These are phyloP conservation scores for Heloderma charlesbogerti DNA, from an alignment of 2,113 vertebrate genomes.

Conservation along the genomic window DNA sequence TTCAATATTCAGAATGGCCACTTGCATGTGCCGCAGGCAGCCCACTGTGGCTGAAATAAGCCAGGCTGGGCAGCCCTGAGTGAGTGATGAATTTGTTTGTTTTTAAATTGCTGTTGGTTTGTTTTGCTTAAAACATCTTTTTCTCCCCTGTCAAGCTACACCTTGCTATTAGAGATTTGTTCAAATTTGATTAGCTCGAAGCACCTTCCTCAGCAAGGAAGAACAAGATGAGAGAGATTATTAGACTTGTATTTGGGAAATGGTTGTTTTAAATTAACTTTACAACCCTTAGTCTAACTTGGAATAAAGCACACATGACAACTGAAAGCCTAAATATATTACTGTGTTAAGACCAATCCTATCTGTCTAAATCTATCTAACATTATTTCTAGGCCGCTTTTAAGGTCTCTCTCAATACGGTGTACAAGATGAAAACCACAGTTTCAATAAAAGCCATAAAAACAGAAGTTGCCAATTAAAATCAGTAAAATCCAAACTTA, in stretches of 20 bases:
- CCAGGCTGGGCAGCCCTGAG: background rate
- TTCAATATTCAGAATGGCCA: no score
- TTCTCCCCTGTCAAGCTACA: background rate
- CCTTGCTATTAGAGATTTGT: background rate
- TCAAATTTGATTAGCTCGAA: background rate
- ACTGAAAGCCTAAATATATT: background rate
- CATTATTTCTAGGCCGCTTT: no score
- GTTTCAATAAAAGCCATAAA: no score
- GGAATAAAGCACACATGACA: background rate
- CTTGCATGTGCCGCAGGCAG: no score
- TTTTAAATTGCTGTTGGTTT: background rate
- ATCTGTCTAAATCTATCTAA: no score
- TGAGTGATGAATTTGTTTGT: background rate
- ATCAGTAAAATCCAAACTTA: no score
- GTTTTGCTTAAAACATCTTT: background rate
- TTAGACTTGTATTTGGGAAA: background rate
- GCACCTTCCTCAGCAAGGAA: background rate
- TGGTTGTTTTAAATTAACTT: background rate
- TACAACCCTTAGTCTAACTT: background rate
- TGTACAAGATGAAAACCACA: no score
- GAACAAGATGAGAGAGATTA: background rate
- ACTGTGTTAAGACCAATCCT: background rate
- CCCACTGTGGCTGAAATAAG: no score
- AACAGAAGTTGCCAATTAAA: no score
- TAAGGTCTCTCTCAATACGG: no score